Evolutionary conservation across 2,797 vertebrate genomes (phyloP).

Genomic region (Helarctos malayanus): DNA sequence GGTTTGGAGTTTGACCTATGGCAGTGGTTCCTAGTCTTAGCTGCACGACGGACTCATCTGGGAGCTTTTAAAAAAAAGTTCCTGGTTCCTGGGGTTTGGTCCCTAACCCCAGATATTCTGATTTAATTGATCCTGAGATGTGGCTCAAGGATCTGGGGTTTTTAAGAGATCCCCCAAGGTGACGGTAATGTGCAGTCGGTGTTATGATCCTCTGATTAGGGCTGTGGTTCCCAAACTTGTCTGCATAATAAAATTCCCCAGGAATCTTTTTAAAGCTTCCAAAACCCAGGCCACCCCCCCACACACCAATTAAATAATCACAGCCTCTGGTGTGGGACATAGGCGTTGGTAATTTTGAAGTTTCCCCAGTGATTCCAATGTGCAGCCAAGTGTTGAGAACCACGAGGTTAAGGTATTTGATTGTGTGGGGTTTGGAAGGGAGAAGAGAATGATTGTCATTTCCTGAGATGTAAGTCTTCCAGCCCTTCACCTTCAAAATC

Average conservation of each 20-base stretch:
- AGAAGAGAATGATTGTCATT: slow-evolving; percentile 43
- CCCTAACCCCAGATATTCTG: neutral
- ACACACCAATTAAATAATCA: neutral
- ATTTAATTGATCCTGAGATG: slow-evolving; percentile 17
- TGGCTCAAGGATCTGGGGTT: neutral
- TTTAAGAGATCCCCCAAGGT: neutral
- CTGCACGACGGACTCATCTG: neutral
- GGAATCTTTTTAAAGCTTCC: slow-evolving; percentile 38
- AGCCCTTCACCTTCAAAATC: slow-evolving; percentile 65
- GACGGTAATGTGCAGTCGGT: neutral
- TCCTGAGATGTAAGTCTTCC: slow-evolving; percentile 59
- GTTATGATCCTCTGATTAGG: neutral
- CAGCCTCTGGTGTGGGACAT: neutral
- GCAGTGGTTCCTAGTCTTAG: neutral
- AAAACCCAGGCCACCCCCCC: neutral
- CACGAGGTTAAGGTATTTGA: neutral
- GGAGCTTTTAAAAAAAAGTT: neutral
- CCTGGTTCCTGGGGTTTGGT: neutral
- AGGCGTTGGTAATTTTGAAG: neutral
- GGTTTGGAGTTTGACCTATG: neutral
- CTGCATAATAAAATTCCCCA: slow-evolving; percentile 18
- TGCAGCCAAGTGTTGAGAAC: neutral
- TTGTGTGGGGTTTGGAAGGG: neutral
- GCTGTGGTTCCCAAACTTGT: neutral
- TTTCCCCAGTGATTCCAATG: neutral